Conservation (phyloP, 2,888 invertebrate genomes). For the Junonia oenone region DNA sequence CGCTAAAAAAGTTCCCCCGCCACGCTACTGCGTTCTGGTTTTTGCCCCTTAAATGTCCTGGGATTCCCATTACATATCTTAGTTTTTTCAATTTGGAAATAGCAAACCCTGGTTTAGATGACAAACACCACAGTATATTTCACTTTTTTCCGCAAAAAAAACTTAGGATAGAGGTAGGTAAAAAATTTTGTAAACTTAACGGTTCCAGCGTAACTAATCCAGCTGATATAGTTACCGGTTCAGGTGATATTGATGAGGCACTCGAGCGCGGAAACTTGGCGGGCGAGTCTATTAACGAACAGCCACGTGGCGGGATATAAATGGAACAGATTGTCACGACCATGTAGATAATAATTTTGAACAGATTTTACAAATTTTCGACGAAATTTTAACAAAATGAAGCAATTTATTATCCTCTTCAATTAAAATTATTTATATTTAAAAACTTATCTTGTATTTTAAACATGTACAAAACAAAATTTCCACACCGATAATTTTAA, state of each 20-base stretch:
- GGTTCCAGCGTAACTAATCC: background rate
- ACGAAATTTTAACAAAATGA: background rate
- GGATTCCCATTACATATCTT: too few relatives aligned
- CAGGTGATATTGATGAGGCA: slow-evolving; percentile 21
- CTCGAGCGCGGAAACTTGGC: background rate
- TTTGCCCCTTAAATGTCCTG: too few relatives aligned
- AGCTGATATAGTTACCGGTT: background rate
- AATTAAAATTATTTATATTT: background rate
- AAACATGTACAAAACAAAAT: too few relatives aligned
- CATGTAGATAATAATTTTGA: background rate
- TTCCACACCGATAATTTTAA: too few relatives aligned
- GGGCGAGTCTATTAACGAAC: slow-evolving; percentile 41
- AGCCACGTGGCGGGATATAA: slow-evolving; percentile 38
- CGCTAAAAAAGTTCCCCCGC: too few relatives aligned
- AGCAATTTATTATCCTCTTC: background rate
- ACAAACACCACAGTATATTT: background rate
- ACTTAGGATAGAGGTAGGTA: background rate
- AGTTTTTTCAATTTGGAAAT: too few relatives aligned
- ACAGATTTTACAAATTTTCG: background rate
- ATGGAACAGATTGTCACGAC: background rate
- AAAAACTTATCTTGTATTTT: too few relatives aligned
- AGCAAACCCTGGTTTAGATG: too few relatives aligned
- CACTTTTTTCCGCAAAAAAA: background rate
- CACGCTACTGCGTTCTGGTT: too few relatives aligned
- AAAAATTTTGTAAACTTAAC: background rate